phyloP scores from a whole-genome alignment of 2,797 vertebrate species.

The Vultur gryphus region DNA sequence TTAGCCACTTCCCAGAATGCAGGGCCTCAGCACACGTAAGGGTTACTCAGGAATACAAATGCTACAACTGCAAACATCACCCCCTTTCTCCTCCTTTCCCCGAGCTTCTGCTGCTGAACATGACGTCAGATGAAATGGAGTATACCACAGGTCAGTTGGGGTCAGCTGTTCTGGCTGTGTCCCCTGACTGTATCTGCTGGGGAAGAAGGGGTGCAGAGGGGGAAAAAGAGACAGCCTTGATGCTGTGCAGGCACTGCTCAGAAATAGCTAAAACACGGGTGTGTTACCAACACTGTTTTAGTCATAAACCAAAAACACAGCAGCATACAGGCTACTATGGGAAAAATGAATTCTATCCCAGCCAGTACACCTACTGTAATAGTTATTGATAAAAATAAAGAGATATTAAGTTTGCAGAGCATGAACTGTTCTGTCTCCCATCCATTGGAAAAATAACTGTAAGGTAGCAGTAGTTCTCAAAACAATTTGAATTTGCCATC shows the following conservation, averaged over 20 bases:
- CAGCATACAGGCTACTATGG: background rate
- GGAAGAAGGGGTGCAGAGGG: background rate
- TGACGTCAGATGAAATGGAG: background rate
- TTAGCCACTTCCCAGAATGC: background rate
- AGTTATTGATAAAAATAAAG: background rate
- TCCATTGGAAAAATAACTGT: background rate
- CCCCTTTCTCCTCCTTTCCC: background rate
- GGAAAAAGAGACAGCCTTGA: background rate
- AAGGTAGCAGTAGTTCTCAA: background rate
- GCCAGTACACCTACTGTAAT: fast-evolving
- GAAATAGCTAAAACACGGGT: background rate
- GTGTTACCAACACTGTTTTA: background rate
- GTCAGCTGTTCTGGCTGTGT: background rate
- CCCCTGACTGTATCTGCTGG: background rate
- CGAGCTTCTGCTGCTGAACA: background rate
- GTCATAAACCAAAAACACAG: background rate
- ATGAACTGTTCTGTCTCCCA: background rate
- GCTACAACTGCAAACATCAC: background rate
- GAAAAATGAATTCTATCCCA: background rate
- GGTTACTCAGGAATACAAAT: background rate
- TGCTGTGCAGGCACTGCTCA: background rate
- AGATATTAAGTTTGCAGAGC: background rate
- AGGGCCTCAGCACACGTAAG: background rate
- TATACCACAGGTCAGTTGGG: fast-evolving
- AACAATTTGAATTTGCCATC: background rate